Evolutionary conservation across 2,113 vertebrate species (phyloP).

Genomic region (Laterallus jamaicensis): DNA sequence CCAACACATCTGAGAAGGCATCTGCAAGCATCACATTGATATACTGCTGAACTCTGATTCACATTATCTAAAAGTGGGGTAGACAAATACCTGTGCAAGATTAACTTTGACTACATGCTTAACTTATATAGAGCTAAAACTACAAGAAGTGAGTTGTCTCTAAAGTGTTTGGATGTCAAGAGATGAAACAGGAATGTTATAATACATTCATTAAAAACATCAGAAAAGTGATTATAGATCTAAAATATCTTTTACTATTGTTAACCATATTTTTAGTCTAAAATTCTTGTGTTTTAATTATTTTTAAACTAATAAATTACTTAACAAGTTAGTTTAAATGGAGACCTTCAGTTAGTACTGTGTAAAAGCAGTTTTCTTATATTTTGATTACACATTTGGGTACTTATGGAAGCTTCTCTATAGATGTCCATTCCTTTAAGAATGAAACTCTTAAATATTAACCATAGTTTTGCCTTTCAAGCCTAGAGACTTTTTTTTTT

Average conservation of each 20-base stretch:
- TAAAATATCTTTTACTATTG: background rate
- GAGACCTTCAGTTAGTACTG: background rate
- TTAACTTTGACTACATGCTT: background rate
- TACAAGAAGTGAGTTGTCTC: background rate
- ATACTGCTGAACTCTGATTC: background rate
- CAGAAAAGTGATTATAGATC: background rate
- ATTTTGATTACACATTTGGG: background rate
- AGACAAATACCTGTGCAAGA: background rate
- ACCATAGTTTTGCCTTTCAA: background rate
- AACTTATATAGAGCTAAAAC: background rate
- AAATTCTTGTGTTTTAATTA: background rate
- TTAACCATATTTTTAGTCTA: background rate
- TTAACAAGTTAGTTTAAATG: background rate
- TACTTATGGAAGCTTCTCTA: background rate
- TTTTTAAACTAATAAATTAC: background rate
- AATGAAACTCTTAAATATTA: background rate
- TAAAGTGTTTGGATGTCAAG: background rate
- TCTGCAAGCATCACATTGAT: background rate
- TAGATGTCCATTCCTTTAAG: background rate
- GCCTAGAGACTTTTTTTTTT: background rate
- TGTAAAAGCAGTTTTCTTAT: background rate
- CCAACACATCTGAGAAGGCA: background rate
- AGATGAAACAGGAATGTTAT: background rate
- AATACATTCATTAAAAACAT: background rate
- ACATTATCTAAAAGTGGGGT: background rate